Percentiles rank a stretch among this genome's conserved stretches.
These are phyloP conservation scores for Gila robusta DNA, from an alignment of 2,797 vertebrate species.

Conservation along the genomic window DNA sequence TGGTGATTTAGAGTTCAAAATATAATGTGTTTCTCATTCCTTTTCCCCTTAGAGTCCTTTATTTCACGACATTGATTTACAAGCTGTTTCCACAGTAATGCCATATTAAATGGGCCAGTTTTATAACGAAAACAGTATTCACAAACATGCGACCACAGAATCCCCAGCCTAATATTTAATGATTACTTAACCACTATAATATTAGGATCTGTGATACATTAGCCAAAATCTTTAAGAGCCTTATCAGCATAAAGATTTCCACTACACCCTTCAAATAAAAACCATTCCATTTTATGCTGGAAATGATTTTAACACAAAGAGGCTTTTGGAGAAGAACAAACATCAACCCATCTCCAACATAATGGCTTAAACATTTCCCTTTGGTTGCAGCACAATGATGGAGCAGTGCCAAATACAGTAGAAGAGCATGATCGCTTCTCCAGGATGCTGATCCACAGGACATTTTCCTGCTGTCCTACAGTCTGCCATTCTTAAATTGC, in stretches of 20 bases:
- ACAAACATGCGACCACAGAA: conserved; percentile 53
- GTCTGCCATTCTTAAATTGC: conserved; percentile 38
- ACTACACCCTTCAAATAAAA: neutral
- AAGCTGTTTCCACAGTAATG: conserved; percentile 47
- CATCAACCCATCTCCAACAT: conserved; percentile 18
- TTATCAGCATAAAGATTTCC: conserved; percentile 19
- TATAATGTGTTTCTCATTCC: conserved; percentile 56
- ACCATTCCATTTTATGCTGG: neutral
- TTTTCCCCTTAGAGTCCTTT: conserved; percentile 38
- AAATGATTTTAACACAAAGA: conserved; percentile 39
- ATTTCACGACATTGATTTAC: conserved; percentile 49
- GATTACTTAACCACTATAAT: neutral
- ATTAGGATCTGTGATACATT: neutral
- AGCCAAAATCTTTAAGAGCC: conserved; percentile 10
- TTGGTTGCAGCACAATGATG: conserved; percentile 42
- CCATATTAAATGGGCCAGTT: conserved; percentile 51
- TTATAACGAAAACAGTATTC: conserved; percentile 61
- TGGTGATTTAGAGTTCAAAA: neutral
- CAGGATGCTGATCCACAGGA: conserved; percentile 35
- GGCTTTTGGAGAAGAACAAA: conserved; percentile 23
- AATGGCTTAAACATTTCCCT: conserved; percentile 36
- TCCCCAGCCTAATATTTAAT: conserved; percentile 34
- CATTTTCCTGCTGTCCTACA: conserved; percentile 51
- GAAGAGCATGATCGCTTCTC: conserved; percentile 65
- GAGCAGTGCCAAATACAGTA: conserved; percentile 38